These are phyloP conservation scores for Pogonomyrmex barbatus DNA, from an alignment of 1,140 invertebrate species.

Conservation along the genomic window DNA sequence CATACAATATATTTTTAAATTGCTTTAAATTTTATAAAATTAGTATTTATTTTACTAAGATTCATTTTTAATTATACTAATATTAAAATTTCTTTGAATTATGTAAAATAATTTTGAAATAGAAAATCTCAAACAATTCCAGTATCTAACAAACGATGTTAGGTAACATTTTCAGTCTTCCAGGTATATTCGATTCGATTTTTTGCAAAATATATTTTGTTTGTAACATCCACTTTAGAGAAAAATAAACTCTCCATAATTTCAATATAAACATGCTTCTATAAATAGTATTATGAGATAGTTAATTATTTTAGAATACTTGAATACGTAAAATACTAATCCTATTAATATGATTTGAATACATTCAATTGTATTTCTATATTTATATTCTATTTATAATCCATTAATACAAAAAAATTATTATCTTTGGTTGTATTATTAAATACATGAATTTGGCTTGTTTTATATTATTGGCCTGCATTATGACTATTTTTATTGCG, in stretches of 20 bases:
- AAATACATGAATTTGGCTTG: constrained; percentile 40
- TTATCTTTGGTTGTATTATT: constrained; percentile 48
- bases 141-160: constrained; percentile 40
- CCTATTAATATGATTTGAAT: constrained; percentile 25
- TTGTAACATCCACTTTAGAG: constrained; percentile 19
- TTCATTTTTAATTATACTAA: constrained; percentile 37
- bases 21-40: neutral
- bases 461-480: constrained; percentile 28
- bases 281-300: constrained; percentile 52
- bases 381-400: constrained; percentile 17
- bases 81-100: constrained; percentile 23
- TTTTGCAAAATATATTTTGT: constrained; percentile 30
- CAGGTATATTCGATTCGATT: constrained; percentile 18
- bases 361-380: constrained; percentile 60
- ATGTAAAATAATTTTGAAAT: constrained; percentile 43
- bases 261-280: constrained; percentile 40
- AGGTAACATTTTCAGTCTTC: constrained; percentile 67
- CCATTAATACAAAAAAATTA: neutral
- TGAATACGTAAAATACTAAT: constrained; percentile 43
- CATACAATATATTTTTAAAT: constrained; percentile 13
- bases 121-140: constrained; percentile 11
- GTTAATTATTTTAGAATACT: constrained; percentile 73
- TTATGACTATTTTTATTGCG: constrained; percentile 75
- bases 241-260: constrained; percentile 46
- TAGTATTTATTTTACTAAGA: neutral